Base-by-base conservation (phyloP, 2,888 invertebrate genomes). In the Buathra laborator region DNA sequence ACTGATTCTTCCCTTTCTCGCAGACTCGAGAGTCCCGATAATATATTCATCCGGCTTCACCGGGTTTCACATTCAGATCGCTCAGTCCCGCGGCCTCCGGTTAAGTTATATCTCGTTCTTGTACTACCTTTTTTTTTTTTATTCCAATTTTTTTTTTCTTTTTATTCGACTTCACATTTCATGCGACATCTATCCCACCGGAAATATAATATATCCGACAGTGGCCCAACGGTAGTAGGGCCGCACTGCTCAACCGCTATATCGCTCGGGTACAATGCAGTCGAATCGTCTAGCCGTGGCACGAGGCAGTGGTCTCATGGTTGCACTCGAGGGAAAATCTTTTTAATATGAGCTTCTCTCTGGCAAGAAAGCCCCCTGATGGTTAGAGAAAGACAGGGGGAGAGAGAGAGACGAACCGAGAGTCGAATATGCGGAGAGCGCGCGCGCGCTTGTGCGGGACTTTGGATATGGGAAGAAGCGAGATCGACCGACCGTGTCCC, bases 121-220 rank as follows among this genome's bases (percentile, higher is more conserved):
- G 44, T 70, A 19, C 37, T 29, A 51, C 7, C 6, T 44, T 48
- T 48, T 68, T 70, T 48, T 14, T 37, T 75, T 19, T 16, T 37
- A 3, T 24, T 48, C 16, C 72, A 56, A 56, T 43, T 46, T 53
- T 44, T 74, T 48, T 43, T 78, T 43, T 62, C 24, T 48, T 56
- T 87, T 86, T 87, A 84, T 83, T 32, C 62, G 29, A 12, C 62
- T 32, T 70, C 67, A 56, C 71, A 83, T 84, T 86, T 87, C 71
- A 71, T 83, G 81, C 76, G 86, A 88, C 88, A 87, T 86, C 81
- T 87, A 88, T 88, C 86, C 85, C 82, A 85, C 76, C 85, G 82
- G 87, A 88, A 88, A 82, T 85, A 79, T 81, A 82, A 81, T 81
- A 72, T 80, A 85, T 72, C 76, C 71, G 67, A 62, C 48, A 53